A percentile compares a stretch with the other conserved stretches of the same genome.
Evolutionary conservation across 2,797 vertebrate species (phyloP).

Genomic region (Pseudocheirus occidentalis): DNA sequence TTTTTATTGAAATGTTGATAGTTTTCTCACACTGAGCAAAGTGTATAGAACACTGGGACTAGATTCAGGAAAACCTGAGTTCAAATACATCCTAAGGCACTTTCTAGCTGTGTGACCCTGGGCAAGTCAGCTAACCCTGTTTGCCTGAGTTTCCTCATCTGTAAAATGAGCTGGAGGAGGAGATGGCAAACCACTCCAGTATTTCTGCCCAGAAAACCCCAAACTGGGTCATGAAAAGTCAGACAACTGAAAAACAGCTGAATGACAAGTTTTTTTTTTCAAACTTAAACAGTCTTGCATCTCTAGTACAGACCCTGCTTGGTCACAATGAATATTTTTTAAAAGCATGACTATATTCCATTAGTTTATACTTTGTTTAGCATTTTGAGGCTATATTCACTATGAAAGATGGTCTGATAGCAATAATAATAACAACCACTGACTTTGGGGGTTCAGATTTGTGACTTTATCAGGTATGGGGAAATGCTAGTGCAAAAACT

Average conservation of each 20-base stretch:
- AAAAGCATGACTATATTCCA: background rate
- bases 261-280: background rate
- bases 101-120: background rate
- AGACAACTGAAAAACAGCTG: background rate
- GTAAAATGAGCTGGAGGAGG: background rate
- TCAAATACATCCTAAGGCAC: too few species aligned
- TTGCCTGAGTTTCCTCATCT: background rate
- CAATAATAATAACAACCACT: background rate
- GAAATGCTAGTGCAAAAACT: background rate
- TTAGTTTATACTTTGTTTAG: background rate
- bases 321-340: background rate
- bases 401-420: background rate
- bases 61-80: too few species aligned
- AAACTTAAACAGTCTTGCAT: background rate
- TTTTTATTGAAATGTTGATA: background rate
- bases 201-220: background rate
- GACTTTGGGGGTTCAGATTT: background rate
- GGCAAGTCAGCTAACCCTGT: background rate
- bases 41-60: background rate
- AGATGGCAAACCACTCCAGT: background rate
- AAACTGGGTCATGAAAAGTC: background rate
- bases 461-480: background rate
- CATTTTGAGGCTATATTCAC: background rate
- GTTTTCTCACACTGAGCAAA: background rate
- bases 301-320: background rate